Evolutionary conservation across 2,888 invertebrate species (phyloP), one percentile per base, ranked within the genome.

Genomic region (Drosophila conformis): DNA sequence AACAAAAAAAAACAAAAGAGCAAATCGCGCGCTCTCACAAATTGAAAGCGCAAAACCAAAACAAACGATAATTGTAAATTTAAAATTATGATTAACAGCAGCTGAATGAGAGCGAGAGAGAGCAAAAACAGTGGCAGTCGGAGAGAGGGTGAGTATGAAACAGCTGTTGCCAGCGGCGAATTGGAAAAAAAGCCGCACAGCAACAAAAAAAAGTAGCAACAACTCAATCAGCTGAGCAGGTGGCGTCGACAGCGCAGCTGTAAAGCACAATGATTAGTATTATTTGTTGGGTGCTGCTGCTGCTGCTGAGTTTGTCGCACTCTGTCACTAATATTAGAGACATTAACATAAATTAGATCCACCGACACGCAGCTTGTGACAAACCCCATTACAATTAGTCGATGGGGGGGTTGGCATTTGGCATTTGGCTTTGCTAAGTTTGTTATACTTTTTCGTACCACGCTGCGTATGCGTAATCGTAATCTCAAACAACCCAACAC

Each of bases 61-160:
- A 85, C 76, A 89, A 86, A 90, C 82, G 83, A 87, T 88, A 83
- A 91, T 86, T 83, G 89, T 86, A 86, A 84, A 86, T 89, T 89
- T 87, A 86, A 86, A 90, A 84, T 83, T 86, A 87, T 90, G 90
- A 90, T 84, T 87, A 87, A 90, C 42, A 49, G 56, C 52, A 42
- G 52, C n/a, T 10, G 67, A 36, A 56, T 67, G 52, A 31, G 65
- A 33, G 42, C 57, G 21, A 64, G 42, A 48, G 62, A 49, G 51
- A 33, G 56, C 5, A 18, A 49, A 46, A 46, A 36, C 29, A 59
- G 15, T 27, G 40, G 7, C 40, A 40, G 40, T n/a, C 21, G 33
- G 42, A 51, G 65, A 54, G 53, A 21, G 40, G 27, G 52, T 69
- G 40, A 49, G 48, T 60, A 56, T 48, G 38, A 53, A 83, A 88